phyloP scores from a whole-genome alignment of 2,888 invertebrate genomes.

The Noctua comes region DNA sequence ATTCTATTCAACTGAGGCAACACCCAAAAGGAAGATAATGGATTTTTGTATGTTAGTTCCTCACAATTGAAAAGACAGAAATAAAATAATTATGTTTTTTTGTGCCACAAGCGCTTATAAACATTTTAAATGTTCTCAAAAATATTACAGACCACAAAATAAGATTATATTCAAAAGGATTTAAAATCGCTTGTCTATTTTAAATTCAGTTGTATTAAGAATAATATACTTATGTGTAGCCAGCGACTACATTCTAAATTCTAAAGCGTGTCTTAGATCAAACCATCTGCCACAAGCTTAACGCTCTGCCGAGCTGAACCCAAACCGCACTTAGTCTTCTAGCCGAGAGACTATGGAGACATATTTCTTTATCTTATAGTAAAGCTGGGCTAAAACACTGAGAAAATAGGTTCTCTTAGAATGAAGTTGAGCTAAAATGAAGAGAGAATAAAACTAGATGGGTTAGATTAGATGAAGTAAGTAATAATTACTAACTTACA shows the following conservation, averaged over 20 bases:
- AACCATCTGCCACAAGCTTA: conserved; percentile 25
- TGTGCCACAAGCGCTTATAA: too few relatives aligned
- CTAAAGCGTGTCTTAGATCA: conserved; percentile 19
- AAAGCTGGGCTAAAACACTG: background rate
- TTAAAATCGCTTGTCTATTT: background rate
- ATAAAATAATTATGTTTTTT: too few relatives aligned
- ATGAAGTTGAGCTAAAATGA: background rate
- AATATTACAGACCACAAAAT: background rate
- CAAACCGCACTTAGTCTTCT: conserved; percentile 24
- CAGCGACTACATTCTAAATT: background rate
- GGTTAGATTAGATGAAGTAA: background rate
- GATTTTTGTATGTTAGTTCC: background rate
- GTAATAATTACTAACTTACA: background rate
- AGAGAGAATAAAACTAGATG: background rate
- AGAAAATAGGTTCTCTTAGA: background rate
- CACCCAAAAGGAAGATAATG: background rate
- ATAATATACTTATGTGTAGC: background rate
- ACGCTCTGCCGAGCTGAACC: conserved; percentile 27
- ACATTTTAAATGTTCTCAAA: background rate
- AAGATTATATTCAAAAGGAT: background rate
- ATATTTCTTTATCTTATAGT: conserved; percentile 7
- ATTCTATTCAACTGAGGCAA: background rate
- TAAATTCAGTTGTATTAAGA: background rate
- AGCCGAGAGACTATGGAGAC: background rate
- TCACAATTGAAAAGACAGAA: background rate